Evolutionary conservation across 1,140 invertebrate genomes (phyloP), one percentile per base, ranked within the genome.

Genomic region (Brachionus angularis): DNA sequence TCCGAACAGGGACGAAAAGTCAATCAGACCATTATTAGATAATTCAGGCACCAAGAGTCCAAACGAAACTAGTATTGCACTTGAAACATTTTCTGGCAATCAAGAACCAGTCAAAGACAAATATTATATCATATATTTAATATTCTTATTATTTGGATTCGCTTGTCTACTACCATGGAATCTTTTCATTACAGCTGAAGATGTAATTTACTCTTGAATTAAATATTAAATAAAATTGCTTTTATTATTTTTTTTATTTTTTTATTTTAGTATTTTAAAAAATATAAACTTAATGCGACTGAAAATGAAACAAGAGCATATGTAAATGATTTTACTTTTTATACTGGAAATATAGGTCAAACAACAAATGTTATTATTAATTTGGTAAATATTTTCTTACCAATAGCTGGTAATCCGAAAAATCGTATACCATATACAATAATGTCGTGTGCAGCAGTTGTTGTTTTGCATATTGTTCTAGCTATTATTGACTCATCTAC

Each of bases 401-500:
- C 39, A 5, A 47, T 67, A 34, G 62, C 39, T 61, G 34, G 61
- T n/a, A 67, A 67, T 47, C 62, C 62, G 3, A 46, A 50, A 46
- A 46, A 50, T 47, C 42, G 62, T 34, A 67, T 67, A 29, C 62
- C 62, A 47, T 67, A 67, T n/a, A 67, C 47, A 21, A 34, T 67
- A 18, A 5, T 67, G 42, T 23, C 47, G n/a, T 67, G 42, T 36
- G 31, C 42, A 25, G 25, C 18, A 10, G 62, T 67, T 2, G 7
- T 67, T 18, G n/a, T 67, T n/a, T 67, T 23, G 10, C 62, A 67
- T 21, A 50, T 50, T 46, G 62, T 27, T 46, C 42, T 67, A 16
- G 62, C 62, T 12, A 12, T 67, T 31, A 18, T 67, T 14, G 62
- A 67, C 16, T 67, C 62, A 10, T 67, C 62, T 16, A 42, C 46